Conservation (phyloP, 2,888 invertebrate species). For the Limulus polyphemus region DNA sequence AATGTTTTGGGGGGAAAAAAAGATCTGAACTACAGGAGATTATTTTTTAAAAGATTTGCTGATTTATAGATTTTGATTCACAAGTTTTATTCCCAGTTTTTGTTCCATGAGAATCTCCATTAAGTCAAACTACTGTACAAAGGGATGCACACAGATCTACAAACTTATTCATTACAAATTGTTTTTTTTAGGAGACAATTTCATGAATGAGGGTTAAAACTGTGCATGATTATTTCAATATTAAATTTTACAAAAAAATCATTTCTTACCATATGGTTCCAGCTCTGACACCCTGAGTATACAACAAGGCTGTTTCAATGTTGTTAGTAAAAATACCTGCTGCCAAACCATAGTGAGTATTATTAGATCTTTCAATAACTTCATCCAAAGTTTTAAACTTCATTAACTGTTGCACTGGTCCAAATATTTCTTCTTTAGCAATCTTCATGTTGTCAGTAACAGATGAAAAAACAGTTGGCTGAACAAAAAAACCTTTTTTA, state of each 20-base stretch:
- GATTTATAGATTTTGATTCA: no score
- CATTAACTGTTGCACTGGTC: constrained; percentile 38
- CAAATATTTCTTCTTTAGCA: constrained; percentile 38
- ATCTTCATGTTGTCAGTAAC: constrained; percentile 37
- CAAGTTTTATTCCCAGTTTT: no score
- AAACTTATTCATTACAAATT: no score
- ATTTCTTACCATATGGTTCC: constrained; percentile 26
- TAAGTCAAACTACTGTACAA: no score
- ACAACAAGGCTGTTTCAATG: constrained; percentile 59
- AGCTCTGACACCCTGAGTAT: constrained; percentile 55
- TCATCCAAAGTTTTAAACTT: constrained; percentile 46
- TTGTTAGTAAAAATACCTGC: constrained; percentile 69
- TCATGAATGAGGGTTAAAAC: not conserved
- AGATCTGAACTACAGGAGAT: no score
- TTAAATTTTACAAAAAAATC: not conserved
- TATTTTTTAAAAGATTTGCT: no score
- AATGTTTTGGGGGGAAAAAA: not conserved
- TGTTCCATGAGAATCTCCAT: no score
- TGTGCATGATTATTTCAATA: not conserved
- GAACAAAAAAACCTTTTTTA: constrained; percentile 34
- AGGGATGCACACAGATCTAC: no score
- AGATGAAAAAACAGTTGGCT: constrained; percentile 36
- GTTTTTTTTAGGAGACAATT: not conserved
- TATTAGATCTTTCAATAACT: constrained; percentile 67
- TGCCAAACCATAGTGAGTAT: constrained; percentile 65